Base-by-base conservation (phyloP, 2,113 vertebrate species). In the Ondatra zibethicus region DNA sequence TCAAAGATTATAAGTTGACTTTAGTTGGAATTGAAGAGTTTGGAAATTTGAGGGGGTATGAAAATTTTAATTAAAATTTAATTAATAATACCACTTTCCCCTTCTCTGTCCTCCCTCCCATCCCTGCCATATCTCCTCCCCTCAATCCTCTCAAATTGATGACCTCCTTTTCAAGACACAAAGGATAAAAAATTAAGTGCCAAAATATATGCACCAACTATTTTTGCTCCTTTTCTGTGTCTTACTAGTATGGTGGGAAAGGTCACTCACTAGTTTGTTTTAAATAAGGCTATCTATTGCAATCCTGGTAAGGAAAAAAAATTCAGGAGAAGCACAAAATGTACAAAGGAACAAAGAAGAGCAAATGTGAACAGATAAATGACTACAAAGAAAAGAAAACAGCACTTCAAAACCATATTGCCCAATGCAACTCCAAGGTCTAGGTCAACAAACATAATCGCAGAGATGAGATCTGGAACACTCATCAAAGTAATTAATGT, bases 261-360 rank as follows among this genome's bases (percentile, higher is more conserved):
- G 27, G n/a, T n/a, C n/a, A n/a, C n/a, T 75, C 50, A 63, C n/a
- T 86, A 3, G 4, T 33, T 70, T 29, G 80, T 96, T 72, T 84
- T 76, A 85, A 66, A 82, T 29, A 47, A 58, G 50, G 75, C 58
- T 47, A 36, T 31, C 36, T 66, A 21, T 88, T 85, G 80, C 10
- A 88, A 75, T 27, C 17, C 21, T 76, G 13, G 0, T 45, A 65
- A 93, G 88, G 94, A 94, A 58, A 9, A 96, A 42, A 9, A 95
- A 81, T 66, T 58, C 31, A 87, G 17, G 29, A 78, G 27, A 87
- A 76, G 70, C 84, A 81, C 47, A 91, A 45, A 82, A 96, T 73
- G 31, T 73, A 75, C 52, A 50, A 68, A 94, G 25, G 5, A 86
- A 96, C 39, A 88, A 81, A 50, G 92, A 47, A 95, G 86, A 93